Conservation (phyloP, 2,797 vertebrate genomes). For the Cyclura pinguis region DNA sequence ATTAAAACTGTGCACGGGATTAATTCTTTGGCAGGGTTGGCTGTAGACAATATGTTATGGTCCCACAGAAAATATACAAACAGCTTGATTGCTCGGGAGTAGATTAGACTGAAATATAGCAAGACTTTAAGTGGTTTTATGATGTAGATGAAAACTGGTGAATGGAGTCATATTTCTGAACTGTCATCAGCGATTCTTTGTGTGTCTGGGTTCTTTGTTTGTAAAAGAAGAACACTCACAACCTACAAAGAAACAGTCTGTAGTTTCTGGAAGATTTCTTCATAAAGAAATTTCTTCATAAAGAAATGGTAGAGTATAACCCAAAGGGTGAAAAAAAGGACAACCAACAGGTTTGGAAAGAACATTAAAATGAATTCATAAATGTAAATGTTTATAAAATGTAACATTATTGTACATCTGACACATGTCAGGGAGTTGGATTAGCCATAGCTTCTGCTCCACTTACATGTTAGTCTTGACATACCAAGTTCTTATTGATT, state of each 20-base stretch:
- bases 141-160: too few relatives aligned
- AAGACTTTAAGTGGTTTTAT: too few relatives aligned
- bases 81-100: neutral
- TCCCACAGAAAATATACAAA: neutral
- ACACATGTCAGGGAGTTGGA: too few relatives aligned
- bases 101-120: neutral
- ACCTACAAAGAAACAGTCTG: neutral
- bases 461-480: neutral
- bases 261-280: neutral
- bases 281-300: neutral
- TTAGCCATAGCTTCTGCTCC: neutral
- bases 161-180: neutral
- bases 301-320: neutral
- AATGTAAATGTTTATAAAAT: neutral
- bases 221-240: neutral
- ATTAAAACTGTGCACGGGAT: neutral
- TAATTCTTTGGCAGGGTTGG: neutral
- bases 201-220: neutral
- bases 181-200: neutral
- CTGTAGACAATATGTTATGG: neutral
- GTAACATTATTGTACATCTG: neutral
- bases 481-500: neutral
- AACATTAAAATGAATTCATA: neutral
- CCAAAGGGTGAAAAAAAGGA: neutral
- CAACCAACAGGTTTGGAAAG: too few relatives aligned